Base-by-base conservation (phyloP, 2,113 vertebrate genomes). In the Sialia sialis region DNA sequence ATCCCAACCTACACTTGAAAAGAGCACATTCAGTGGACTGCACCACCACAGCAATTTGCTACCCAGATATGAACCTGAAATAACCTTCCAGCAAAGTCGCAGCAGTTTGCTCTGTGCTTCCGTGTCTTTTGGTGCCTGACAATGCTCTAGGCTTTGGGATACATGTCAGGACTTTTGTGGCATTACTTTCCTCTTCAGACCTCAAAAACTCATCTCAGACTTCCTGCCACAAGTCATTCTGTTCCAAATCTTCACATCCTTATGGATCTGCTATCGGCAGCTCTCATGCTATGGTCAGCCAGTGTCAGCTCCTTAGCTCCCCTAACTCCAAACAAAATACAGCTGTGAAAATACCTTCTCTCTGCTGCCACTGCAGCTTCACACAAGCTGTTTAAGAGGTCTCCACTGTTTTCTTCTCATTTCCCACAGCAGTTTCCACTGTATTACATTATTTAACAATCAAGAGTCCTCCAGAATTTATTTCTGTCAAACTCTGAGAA, bases 341-440 rank as follows among this genome's bases (percentile, higher is more conserved):
- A 96, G 96, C 94, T 96, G 95, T 93, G 75, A 96, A 97, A 96
- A 97, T 77, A 95, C 36, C 56, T 66, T 84, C 78, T 87, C 82
- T 87, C 54, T 4, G 14, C 75, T 86, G 84, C 75, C 0, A 4
- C 74, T 90, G 88, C 76, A 95, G 84, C 55, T 93, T 90, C 89
- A 88, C 73, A 93, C 67, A 59, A 85, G 76, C 41, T 21, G 6
- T 73, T 94, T 80, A 59, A 94, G 88, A 94, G 82, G 84, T 87
- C 89, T 85, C 78, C 38, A 77, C 87, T 77, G 91, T 93, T 94
- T 95, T 95, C 69, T 87, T 94, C 95, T 89, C 0, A 0, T 92
- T 93, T 96, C 94, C 96, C 94, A 94, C 74, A 87, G 62, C 84
- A 94, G 62, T 82, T 92, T 91, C 84, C 84, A 91, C 78, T 76